Percentiles rank a stretch among this genome's conserved stretches.
Conservation (phyloP, 2,797 vertebrate species). For the Microchirus variegatus region DNA sequence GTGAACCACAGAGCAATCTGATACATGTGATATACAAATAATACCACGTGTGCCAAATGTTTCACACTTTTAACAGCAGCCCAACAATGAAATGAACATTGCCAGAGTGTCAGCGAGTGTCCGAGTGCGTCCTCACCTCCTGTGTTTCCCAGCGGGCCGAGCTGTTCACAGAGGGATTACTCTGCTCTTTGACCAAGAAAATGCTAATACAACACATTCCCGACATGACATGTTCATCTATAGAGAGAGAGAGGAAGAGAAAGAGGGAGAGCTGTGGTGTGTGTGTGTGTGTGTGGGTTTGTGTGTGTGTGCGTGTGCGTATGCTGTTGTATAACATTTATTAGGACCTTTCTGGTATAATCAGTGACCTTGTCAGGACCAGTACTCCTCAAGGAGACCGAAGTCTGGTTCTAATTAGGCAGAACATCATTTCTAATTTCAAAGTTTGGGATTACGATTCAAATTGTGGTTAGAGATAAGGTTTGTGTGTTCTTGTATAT, state of each 20-base stretch:
- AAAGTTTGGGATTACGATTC: no score
- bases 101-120: background rate
- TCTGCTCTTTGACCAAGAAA: conserved; percentile 74
- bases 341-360: no score
- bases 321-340: conserved; percentile 23
- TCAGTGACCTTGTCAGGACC: no score
- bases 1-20: no score
- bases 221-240: conserved; percentile 70
- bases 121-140: conserved; percentile 36
- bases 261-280: conserved; percentile 7
- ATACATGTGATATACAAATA: no score
- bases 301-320: no score
- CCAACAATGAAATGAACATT: conserved; percentile 7
- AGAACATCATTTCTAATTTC: no score
- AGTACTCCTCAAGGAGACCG: no score
- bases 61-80: background rate
- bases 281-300: no score
- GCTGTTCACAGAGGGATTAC: conserved; percentile 81
- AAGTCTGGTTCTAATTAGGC: no score
- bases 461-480: no score
- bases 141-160: conserved; percentile 55
- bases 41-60: no score
- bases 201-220: conserved; percentile 83
- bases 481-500: conserved; percentile 53
- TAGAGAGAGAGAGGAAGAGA: conserved; percentile 41